Evolutionary conservation across 2,888 invertebrate species (phyloP), one percentile per base, ranked within the genome.

Genomic region (Pristionchus mayeri): DNA sequence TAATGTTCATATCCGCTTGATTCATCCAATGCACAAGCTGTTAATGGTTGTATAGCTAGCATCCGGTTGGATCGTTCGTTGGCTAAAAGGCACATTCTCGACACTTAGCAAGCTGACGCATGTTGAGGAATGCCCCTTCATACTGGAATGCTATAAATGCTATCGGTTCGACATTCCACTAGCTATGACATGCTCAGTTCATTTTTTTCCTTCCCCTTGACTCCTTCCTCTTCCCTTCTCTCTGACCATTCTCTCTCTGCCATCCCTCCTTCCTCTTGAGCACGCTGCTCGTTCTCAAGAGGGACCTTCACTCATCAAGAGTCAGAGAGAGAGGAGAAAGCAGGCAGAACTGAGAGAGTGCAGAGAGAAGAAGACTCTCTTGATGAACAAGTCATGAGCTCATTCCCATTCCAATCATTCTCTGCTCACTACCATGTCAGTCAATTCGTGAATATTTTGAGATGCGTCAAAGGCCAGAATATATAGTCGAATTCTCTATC

Each of bases 351-450:
- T 21, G 71, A 71, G 71, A 71, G 71, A 63, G 67, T 6, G 67
- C 67, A 67, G 67, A 71, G 71, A 71, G 21, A 54, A 21, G 16
- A 9, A 54, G 21, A 40, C 11, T 11, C 40, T 54, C 54, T 44
- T 24, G 40, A 37, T 40, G n/a, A 71, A 60, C 30, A 40, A 71
- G 40, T 71, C 71, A 71, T 71, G 71, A 71, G 71, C 21, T 40
- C 18, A 40, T 40, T 27, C 21, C 6, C 71, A 71, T 71, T 71
- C 71, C 71, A 40, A 40, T 40, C 71, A 71, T 71, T 71, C 71
- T 71, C 40, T 21, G 9, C 67, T 34, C 37, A n/a, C n/a, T n/a
- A n/a, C 18, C 67, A 67, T 37, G 24, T 37, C 37, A 34, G 6
- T 18, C 37, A 34, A 67, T 67, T 34, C 34, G 18, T 54, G 54